Evolutionary conservation across 2,888 invertebrate species (phyloP), one percentile per base, ranked within the genome.

Genomic region (Cephus pygmeus): DNA sequence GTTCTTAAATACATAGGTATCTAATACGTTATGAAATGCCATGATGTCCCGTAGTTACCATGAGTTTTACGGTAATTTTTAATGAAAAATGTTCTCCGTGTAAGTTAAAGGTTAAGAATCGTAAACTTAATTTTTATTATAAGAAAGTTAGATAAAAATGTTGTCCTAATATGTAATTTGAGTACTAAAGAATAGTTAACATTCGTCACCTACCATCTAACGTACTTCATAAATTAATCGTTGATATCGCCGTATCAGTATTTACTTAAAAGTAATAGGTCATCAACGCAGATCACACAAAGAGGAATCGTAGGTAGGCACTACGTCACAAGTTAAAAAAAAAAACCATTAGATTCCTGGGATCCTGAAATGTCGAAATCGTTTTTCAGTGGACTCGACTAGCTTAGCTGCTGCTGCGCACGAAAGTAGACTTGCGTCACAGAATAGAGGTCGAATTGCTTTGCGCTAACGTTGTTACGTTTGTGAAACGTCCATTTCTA

Each of bases 391-490:
- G 78, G 78, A 76, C 76, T 76, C 75, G 73, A 79, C 34, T 73
- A 74, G 79, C 77, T 77, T 75, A 79, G 79, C 69, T 71, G 75
- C 77, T 82, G 80, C 75, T 83, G 82, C 86, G 83, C 81, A 87
- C 82, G 88, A 88, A 88, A 88, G 87, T 87, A 82, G 81, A 76
- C 82, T 88, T 88, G 85, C 85, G 85, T 84, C 86, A 87, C 84
- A 81, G 81, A 81, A 88, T 86, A 85, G 86, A 87, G 86, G 86
- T 86, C 86, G 85, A 83, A 83, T 80, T 30, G 79, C 83, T 83
- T 80, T 82, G 79, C 79, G 78, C 77, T 80, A 75, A 73, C 80
- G 77, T 23, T 23, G 79, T 84, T 82, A 75, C 81, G 82, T 81
- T 83, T 80, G 78, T 83, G 82, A 82, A 83, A 83, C 83, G 76